Evolutionary conservation across 2,113 vertebrate species (phyloP).

Genomic region (Grantiella picta): DNA sequence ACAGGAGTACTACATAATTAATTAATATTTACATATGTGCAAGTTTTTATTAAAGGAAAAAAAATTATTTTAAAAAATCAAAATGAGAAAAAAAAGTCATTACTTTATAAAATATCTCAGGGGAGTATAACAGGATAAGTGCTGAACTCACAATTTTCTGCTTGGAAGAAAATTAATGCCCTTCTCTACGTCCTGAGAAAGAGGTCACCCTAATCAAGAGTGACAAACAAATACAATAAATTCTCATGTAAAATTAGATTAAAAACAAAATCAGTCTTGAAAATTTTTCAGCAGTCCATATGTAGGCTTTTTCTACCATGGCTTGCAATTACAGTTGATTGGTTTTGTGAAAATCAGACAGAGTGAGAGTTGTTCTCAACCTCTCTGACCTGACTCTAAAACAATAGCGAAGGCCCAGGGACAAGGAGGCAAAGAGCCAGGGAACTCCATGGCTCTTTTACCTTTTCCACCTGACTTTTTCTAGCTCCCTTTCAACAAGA

Average conservation of each 20-base stretch:
- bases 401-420: neutral
- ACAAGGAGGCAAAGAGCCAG: neutral
- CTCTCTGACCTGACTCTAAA: neutral
- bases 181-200: neutral
- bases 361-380: neutral
- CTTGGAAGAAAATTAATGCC: neutral
- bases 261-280: neutral
- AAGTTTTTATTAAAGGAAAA: neutral
- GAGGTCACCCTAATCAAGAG: neutral
- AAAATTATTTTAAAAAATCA: neutral
- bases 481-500: neutral
- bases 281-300: neutral
- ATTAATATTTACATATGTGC: neutral
- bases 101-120: neutral
- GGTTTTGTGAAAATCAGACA: neutral
- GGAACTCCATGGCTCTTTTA: rapidly evolving
- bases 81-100: neutral
- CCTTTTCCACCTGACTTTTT: neutral
- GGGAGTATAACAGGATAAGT: neutral
- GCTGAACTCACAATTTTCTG: neutral
- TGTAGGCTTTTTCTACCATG: neutral
- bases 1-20: neutral
- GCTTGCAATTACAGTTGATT: neutral
- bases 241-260: neutral
- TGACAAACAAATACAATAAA: neutral